phyloP scores from a whole-genome alignment of 2,888 invertebrate species.

The Artemia sp. region DNA sequence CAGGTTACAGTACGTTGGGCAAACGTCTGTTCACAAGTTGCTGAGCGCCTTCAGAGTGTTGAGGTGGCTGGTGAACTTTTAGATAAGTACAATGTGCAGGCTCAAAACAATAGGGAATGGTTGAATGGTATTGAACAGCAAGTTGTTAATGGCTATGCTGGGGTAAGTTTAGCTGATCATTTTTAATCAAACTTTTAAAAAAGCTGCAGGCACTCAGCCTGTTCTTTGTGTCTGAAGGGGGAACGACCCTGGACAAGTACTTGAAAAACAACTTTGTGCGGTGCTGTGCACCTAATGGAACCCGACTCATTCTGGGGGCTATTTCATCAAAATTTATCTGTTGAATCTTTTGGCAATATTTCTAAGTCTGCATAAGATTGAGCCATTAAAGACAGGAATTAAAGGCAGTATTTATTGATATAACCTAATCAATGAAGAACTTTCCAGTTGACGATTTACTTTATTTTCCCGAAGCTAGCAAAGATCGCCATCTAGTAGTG shows the following conservation, averaged over 20 bases:
- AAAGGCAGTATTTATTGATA: too few relatives aligned
- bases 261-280: background rate
- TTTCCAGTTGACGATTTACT: too few relatives aligned
- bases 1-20: slow-evolving; percentile 79
- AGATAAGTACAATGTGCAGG: slow-evolving; percentile 71
- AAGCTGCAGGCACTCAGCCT: slow-evolving; percentile 11
- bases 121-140: slow-evolving; percentile 67
- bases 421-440: too few relatives aligned
- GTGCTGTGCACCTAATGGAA: background rate
- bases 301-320: too few relatives aligned
- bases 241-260: too few relatives aligned
- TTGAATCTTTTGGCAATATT: too few relatives aligned
- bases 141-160: slow-evolving; percentile 51
- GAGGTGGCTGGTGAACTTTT: slow-evolving; percentile 78
- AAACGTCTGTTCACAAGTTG: slow-evolving; percentile 69
- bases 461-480: too few relatives aligned
- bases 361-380: too few relatives aligned
- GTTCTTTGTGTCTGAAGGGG: slow-evolving; percentile 9
- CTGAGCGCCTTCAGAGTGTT: slow-evolving; percentile 73
- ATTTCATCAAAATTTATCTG: too few relatives aligned
- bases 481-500: too few relatives aligned
- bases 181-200: background rate
- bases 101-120: slow-evolving; percentile 74
- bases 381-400: too few relatives aligned
- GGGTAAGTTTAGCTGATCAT: slow-evolving; percentile 40